phyloP scores from a whole-genome alignment of 2,797 vertebrate species.

The Phrynocephalus guinanensis region DNA sequence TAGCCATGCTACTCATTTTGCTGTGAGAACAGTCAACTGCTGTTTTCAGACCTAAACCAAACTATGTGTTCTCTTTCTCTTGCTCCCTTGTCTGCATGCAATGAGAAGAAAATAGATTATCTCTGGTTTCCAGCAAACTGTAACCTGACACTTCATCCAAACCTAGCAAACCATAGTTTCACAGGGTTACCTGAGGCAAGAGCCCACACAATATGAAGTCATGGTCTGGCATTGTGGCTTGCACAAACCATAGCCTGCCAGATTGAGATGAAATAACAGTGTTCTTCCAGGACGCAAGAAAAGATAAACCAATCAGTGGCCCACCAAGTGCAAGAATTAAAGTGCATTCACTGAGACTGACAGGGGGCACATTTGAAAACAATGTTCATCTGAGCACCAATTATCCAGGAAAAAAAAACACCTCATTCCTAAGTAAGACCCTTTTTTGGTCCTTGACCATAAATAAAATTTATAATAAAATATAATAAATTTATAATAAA shows the following conservation, averaged over 20 bases:
- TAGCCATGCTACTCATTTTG: constrained; percentile 46
- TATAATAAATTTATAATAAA: not conserved
- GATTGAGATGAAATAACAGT: not conserved
- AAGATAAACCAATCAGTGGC: not conserved
- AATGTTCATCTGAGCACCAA: too few species aligned
- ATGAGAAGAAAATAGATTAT: not conserved
- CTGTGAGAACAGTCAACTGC: constrained; percentile 45
- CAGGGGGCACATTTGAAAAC: not conserved
- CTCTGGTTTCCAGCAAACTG: not conserved
- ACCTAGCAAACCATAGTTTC: not conserved
- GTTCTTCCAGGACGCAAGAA: not conserved
- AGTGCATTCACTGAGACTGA: not conserved
- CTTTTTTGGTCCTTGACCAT: too few species aligned
- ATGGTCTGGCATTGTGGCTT: not conserved
- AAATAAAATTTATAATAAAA: not conserved
- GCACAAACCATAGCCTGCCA: not conserved
- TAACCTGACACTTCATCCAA: not conserved
- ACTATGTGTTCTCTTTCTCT: not conserved
- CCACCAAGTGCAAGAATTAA: not conserved
- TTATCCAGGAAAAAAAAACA: too few species aligned
- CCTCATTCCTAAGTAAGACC: too few species aligned
- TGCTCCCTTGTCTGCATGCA: not conserved
- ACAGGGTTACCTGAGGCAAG: not conserved
- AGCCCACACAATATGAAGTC: not conserved
- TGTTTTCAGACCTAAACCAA: not conserved